These are phyloP conservation scores for Diuraphis noxia DNA, from an alignment of 1,140 invertebrate genomes.

Conservation along the genomic window DNA sequence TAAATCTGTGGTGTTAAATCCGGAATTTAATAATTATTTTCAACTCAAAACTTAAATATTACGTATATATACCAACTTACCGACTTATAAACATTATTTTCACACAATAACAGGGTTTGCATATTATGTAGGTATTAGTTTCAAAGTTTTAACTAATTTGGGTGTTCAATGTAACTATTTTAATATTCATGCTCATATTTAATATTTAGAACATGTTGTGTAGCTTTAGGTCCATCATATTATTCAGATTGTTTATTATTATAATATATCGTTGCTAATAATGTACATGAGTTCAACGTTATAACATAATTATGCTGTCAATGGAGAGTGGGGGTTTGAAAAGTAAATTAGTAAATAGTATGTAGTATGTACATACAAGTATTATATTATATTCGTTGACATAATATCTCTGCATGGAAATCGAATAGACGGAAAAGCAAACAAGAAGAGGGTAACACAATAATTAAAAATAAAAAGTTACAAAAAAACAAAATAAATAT, in stretches of 20 bases:
- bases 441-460: conserved; percentile 20
- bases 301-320: background rate
- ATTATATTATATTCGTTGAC: background rate
- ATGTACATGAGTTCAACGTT: background rate
- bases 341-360: background rate
- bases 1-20: background rate
- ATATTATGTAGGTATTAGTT: background rate
- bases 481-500: background rate
- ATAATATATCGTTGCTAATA: background rate
- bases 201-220: background rate
- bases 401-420: background rate
- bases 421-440: background rate
- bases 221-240: background rate
- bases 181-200: background rate
- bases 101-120: background rate
- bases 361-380: background rate
- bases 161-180: background rate
- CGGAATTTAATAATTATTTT: background rate
- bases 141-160: too few relatives aligned
- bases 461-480: conserved; percentile 22
- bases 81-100: background rate
- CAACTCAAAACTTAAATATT: background rate
- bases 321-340: background rate
- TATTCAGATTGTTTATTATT: background rate
- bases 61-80: too few relatives aligned